Conservation (phyloP, 2,113 vertebrate genomes). For the Pelusios castaneus region DNA sequence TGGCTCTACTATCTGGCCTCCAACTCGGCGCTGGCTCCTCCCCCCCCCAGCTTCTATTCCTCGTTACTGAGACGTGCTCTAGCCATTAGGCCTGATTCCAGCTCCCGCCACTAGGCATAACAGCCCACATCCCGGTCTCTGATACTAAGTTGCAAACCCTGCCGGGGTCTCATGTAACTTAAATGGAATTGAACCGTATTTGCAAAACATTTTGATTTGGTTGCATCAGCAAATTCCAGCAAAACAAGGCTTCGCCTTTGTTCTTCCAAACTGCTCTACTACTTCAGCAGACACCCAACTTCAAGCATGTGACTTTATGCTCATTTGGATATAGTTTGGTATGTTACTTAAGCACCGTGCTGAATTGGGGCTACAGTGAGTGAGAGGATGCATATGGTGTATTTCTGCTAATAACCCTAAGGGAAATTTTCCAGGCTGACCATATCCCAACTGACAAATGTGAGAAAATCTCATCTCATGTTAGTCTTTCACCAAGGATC, state of each 20-base stretch:
- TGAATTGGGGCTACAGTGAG: background rate
- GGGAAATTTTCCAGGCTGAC: rapidly evolving
- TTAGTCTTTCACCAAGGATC: background rate
- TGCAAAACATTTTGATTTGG: background rate
- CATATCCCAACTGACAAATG: background rate
- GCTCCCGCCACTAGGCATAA: too few species aligned
- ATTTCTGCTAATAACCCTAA: rapidly evolving
- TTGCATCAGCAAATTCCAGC: background rate
- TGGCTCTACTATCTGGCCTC: too few species aligned
- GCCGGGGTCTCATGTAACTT: background rate
- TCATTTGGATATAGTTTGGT: background rate
- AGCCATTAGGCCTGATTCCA: too few species aligned
- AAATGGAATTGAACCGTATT: background rate
- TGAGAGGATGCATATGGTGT: background rate
- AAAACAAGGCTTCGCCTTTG: background rate
- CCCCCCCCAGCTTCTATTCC: too few species aligned
- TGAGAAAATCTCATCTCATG: background rate
- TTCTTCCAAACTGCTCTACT: background rate
- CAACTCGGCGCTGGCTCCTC: too few species aligned
- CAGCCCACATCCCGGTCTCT: too few species aligned
- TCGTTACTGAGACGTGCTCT: too few species aligned
- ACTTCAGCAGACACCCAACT: background rate
- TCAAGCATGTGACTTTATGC: background rate
- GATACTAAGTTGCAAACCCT: too few species aligned
- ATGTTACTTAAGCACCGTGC: background rate